A percentile compares a stretch with the other conserved stretches of the same genome.
These are phyloP conservation scores for Phalacrocorax aristotelis DNA, from an alignment of 2,113 vertebrate genomes.

Conservation along the genomic window DNA sequence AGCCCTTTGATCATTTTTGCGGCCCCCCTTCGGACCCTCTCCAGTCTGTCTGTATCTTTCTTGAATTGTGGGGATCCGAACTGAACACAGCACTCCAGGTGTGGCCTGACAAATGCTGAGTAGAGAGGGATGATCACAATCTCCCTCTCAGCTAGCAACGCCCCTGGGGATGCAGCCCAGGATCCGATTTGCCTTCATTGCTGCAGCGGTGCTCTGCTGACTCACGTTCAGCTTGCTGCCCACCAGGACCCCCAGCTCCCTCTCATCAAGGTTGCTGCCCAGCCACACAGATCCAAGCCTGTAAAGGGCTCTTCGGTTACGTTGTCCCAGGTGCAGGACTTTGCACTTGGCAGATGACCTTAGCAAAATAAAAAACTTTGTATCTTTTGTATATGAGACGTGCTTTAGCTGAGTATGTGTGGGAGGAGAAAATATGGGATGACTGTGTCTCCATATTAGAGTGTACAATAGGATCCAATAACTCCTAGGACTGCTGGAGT, in stretches of 20 bases:
- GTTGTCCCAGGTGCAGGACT: background rate
- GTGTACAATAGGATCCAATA: background rate
- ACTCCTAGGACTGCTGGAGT: background rate
- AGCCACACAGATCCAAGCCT: rapidly evolving
- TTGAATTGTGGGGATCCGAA: background rate
- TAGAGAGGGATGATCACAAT: background rate
- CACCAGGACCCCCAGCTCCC: background rate
- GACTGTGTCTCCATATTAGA: background rate
- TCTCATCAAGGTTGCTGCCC: background rate
- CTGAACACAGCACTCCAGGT: background rate
- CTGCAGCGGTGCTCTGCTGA: rapidly evolving
- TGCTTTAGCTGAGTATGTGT: background rate
- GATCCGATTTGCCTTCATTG: background rate
- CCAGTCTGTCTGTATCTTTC: background rate
- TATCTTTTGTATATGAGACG: background rate
- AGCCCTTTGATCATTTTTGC: background rate
- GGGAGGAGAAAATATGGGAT: background rate
- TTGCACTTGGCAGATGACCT: background rate
- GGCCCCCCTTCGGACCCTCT: background rate
- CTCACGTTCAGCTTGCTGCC: rapidly evolving
- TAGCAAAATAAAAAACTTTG: background rate
- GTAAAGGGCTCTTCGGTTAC: rapidly evolving
- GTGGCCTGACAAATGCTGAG: rapidly evolving
- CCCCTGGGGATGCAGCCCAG: background rate
- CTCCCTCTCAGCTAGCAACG: rapidly evolving